Evolutionary conservation across 2,797 vertebrate genomes (phyloP).

Genomic region (Coilia nasus): DNA sequence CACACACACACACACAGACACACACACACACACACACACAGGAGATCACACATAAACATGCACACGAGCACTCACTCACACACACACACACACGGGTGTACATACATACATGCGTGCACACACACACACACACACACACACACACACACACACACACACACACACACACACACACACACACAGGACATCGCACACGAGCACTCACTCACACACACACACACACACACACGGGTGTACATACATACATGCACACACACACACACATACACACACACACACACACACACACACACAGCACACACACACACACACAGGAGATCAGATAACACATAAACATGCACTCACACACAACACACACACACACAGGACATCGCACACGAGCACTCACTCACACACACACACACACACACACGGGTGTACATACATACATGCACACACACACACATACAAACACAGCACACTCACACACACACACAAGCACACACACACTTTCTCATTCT

Average conservation of each 20-base stretch:
- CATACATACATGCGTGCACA: background rate
- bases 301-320: background rate
- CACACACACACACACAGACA: too few relatives aligned
- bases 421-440: background rate
- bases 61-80: background rate
- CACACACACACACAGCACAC: constrained; percentile 58
- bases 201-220: constrained; percentile 65
- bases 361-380: too few relatives aligned
- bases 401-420: background rate
- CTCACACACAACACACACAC: background rate
- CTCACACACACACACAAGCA: background rate
- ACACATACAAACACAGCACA: background rate
- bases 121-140: background rate
- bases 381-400: background rate
- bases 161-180: background rate
- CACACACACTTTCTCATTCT: too few relatives aligned
- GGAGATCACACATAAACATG: too few relatives aligned
- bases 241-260: constrained; percentile 63
- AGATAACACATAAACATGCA: background rate
- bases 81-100: background rate
- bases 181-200: too few relatives aligned
- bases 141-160: background rate
- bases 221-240: constrained; percentile 57
- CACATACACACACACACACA: constrained; percentile 62
- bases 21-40: too few relatives aligned